Conservation (phyloP, 2,797 vertebrate genomes). For the Notoglanidium macrostoma region DNA sequence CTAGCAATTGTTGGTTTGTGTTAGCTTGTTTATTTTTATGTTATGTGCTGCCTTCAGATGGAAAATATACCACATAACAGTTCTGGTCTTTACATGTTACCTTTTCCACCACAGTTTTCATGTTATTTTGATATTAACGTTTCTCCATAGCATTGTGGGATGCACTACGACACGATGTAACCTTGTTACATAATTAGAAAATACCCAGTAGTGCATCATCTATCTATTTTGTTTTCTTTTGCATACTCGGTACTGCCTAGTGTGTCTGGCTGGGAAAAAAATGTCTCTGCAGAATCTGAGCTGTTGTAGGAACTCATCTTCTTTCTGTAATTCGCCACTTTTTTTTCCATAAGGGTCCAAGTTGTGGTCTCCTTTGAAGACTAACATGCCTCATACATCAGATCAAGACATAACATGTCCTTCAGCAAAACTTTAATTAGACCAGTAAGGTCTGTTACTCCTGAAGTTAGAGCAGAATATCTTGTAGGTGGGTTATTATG, state of each 20-base stretch:
- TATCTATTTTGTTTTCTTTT: not conserved
- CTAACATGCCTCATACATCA: constrained; percentile 10
- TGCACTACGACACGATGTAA: not conserved
- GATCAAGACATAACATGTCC: constrained; percentile 26
- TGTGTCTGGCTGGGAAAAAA: not conserved
- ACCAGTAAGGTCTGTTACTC: constrained; percentile 2
- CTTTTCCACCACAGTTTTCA: not conserved
- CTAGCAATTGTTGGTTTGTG: not conserved
- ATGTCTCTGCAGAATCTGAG: not conserved
- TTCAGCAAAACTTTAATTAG: constrained; percentile 12
- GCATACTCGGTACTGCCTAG: not conserved
- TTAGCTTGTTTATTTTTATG: not conserved
- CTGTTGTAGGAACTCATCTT: not conserved
- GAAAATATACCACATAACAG: not conserved
- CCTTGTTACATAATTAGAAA: not conserved
- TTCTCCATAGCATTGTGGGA: not conserved
- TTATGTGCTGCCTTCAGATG: not conserved
- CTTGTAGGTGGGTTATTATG: constrained; percentile 3
- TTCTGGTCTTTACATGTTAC: not conserved
- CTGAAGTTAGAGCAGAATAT: not conserved
- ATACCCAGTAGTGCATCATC: not conserved
- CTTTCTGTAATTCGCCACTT: not conserved
- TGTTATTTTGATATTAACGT: not conserved
- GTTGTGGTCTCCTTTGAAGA: not conserved
- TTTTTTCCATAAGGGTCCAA: not conserved